Evolutionary conservation across 2,113 vertebrate genomes (phyloP).

Genomic region (Siniperca knerii): DNA sequence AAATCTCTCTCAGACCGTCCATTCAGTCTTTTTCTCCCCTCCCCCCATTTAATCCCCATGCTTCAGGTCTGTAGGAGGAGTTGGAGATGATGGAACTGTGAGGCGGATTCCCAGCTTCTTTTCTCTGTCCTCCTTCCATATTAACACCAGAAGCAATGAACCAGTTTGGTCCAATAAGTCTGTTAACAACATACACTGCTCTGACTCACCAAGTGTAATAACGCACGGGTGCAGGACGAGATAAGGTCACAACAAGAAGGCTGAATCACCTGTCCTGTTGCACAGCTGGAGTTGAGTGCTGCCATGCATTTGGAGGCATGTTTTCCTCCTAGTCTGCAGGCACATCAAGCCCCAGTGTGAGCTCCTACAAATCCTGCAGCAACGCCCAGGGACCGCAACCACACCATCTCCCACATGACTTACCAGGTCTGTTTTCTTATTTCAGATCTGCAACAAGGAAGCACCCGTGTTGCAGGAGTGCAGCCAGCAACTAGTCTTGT

Average conservation of each 20-base stretch:
- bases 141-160: conserved; percentile 21
- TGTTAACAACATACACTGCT: conserved; percentile 14
- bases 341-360: conserved; percentile 55
- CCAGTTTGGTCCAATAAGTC: conserved; percentile 12
- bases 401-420: conserved; percentile 70
- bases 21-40: conserved; percentile 76
- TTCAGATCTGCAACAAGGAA: conserved; percentile 65
- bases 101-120: conserved; percentile 45
- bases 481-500: conserved; percentile 27
- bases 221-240: conserved; percentile 23
- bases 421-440: conserved; percentile 62
- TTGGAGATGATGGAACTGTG: conserved; percentile 64
- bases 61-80: conserved; percentile 74
- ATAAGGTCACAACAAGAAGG: conserved; percentile 51
- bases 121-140: conserved; percentile 42
- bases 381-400: conserved; percentile 79
- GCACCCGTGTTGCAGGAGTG: conserved; percentile 22
- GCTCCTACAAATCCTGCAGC: conserved; percentile 77
- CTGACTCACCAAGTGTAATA: conserved; percentile 35
- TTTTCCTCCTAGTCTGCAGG: conserved; percentile 51
- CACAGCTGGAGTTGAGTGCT: conserved; percentile 64
- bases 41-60: conserved; percentile 79
- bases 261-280: conserved; percentile 59
- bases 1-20: conserved; percentile 69
- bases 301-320: conserved; percentile 44